Base-by-base conservation (phyloP, 1,140 invertebrate genomes). In the Archivesica marissinica region DNA sequence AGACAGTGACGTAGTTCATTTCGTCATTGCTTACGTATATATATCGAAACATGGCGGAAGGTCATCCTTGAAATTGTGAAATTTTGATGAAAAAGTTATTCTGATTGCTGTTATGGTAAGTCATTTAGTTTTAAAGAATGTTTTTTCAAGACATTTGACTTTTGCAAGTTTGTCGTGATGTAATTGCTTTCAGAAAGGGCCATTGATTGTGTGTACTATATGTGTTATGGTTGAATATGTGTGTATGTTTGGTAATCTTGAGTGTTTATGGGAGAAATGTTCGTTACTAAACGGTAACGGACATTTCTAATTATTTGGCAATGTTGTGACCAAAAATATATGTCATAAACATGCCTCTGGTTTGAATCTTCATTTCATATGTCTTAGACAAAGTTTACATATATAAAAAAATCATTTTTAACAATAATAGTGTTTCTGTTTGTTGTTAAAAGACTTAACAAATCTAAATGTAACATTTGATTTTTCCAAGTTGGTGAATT, bases 281-380 rank as follows among this genome's bases (percentile, higher is more conserved):
- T 75, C 72, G 44, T 75, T 52, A 52, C 38, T 15, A 4, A 2
- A 28, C 20, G 30, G 74, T 76, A 76, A 76, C 74, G 52, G 59
- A 76, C 74, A 76, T 76, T 56, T 76, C 74, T 56, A 2, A 2
- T 52, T 56, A 56, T 33, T 54, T 76, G 20, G 9, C 35, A 6
- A n/a, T 2, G 2, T 9, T 76, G 7, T 41, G 54, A 41, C 20
- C 2, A 30, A 2, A 52, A 17, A 41, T 54, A 33, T 25, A 52
- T 15, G 33, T 0, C 1, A 13, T 11, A 2, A 7, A n/a, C 2
- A 56, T 9, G 38, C n/a, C 20, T 2, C 25, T 52, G 7, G 1
- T 9, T 59, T 9, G 4, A 11, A 25, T 9, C n/a, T n/a, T n/a
- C n/a, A n/a, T n/a, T n/a, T n/a, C n/a, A n/a, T n/a, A n/a, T n/a